Conservation (phyloP, 2,113 vertebrate species). For the Aspidoscelis tigris region DNA sequence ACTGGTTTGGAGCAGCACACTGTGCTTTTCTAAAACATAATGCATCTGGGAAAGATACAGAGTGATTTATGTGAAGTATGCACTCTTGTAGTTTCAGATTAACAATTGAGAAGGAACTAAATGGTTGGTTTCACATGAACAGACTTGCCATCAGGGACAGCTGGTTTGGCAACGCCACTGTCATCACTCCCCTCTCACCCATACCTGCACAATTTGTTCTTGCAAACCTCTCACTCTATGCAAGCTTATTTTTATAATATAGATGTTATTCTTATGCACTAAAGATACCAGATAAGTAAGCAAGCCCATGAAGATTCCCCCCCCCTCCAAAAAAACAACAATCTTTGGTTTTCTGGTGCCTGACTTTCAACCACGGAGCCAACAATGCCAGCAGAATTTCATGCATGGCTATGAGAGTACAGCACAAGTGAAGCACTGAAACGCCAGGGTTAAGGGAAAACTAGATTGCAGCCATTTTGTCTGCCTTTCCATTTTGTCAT, state of each 20-base stretch:
- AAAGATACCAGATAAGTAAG: constrained; percentile 8
- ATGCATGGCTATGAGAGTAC: too few species aligned
- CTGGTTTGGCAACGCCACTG: constrained; percentile 15
- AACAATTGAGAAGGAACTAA: neutral
- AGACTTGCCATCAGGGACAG: constrained; percentile 28
- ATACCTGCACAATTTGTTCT: constrained; percentile 32
- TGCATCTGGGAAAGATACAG: neutral
- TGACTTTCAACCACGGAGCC: too few species aligned
- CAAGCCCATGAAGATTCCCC: too few species aligned
- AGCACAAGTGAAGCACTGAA: too few species aligned
- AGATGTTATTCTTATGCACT: too few species aligned
- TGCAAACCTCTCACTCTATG: constrained; percentile 7
- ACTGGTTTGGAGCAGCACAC: neutral
- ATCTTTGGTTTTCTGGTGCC: too few species aligned
- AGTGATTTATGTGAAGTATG: neutral
- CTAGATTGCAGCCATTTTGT: too few species aligned
- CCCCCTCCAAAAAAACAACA: too few species aligned
- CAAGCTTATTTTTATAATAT: constrained; percentile 14
- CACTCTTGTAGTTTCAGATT: neutral
- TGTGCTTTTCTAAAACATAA: constrained; percentile 27
- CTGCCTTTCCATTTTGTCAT: too few species aligned
- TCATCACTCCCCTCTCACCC: neutral
- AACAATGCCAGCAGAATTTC: too few species aligned
- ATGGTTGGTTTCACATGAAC: constrained; percentile 12
- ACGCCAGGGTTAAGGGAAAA: too few species aligned